These are phyloP conservation scores for Pygoscelis antarcticus DNA, from an alignment of 2,113 vertebrate genomes.

Conservation along the genomic window DNA sequence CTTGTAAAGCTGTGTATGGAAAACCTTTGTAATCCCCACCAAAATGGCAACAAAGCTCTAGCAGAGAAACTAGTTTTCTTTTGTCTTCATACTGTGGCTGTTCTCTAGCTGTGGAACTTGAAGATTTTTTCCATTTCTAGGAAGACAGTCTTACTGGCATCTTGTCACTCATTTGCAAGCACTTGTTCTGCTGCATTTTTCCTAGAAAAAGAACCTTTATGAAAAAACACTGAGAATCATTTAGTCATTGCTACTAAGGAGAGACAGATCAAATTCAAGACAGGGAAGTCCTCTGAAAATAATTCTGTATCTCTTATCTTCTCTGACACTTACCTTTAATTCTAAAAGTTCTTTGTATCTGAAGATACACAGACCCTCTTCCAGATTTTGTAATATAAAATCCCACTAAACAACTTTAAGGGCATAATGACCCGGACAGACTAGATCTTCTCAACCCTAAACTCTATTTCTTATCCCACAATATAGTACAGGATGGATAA, in stretches of 20 bases:
- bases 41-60: background rate
- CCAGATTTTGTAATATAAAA: background rate
- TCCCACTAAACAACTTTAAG: background rate
- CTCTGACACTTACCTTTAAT: background rate
- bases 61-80: background rate
- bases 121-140: background rate
- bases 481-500: background rate
- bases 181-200: background rate
- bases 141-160: background rate
- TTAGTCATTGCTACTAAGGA: background rate
- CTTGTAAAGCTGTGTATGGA: background rate
- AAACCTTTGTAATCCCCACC: background rate
- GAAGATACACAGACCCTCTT: background rate
- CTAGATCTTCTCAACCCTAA: background rate
- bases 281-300: background rate
- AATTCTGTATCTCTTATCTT: background rate
- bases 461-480: background rate
- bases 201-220: background rate
- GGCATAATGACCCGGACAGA: background rate
- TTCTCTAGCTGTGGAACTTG: background rate
- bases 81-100: background rate
- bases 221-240: background rate
- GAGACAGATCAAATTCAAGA: background rate
- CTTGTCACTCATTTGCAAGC: background rate
- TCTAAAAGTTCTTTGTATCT: background rate